Percentiles rank a stretch among this genome's conserved stretches.
These are phyloP conservation scores for Ceratosolen fusciceps DNA, from an alignment of 1,140 invertebrate species.

Conservation along the genomic window DNA sequence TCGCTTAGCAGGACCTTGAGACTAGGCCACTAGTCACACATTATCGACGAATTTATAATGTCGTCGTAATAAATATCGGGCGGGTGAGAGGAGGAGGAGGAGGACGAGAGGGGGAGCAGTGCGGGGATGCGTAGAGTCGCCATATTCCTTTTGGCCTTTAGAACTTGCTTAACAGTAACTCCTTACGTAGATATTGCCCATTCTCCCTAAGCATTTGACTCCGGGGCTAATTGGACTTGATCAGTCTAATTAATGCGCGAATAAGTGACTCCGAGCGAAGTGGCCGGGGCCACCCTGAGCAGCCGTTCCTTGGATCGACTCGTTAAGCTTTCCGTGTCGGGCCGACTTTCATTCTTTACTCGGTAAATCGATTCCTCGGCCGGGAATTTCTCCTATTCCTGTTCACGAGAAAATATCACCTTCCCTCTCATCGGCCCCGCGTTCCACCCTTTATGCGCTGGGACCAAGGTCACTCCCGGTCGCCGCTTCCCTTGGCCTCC, in stretches of 20 bases:
- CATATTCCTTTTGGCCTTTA: too few relatives aligned
- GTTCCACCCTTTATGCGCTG: too few relatives aligned
- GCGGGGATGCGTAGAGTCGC: too few relatives aligned
- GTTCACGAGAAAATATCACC: neutral
- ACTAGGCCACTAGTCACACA: neutral
- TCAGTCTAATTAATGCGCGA: conserved; percentile 57
- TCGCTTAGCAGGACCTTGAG: neutral
- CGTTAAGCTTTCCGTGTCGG: neutral
- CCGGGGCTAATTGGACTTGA: conserved; percentile 58
- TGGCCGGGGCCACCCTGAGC: conserved; percentile 15
- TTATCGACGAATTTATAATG: conserved; percentile 2
- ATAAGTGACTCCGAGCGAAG: conserved; percentile 48
- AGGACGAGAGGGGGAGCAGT: too few relatives aligned
- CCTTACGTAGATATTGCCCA: too few relatives aligned
- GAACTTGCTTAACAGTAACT: too few relatives aligned
- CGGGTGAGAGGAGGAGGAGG: too few relatives aligned
- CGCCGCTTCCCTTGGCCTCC: too few relatives aligned
- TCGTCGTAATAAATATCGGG: conserved; percentile 2
- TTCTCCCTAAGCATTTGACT: too few relatives aligned
- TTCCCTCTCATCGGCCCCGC: too few relatives aligned
- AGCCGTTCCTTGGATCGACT: neutral
- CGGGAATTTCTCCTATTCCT: neutral
- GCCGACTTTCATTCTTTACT: conserved; percentile 5
- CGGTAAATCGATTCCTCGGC: neutral
- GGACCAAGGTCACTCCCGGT: too few relatives aligned